Evolutionary conservation across 1,140 invertebrate species (phyloP).

Genomic region (Mylabris phalerata): DNA sequence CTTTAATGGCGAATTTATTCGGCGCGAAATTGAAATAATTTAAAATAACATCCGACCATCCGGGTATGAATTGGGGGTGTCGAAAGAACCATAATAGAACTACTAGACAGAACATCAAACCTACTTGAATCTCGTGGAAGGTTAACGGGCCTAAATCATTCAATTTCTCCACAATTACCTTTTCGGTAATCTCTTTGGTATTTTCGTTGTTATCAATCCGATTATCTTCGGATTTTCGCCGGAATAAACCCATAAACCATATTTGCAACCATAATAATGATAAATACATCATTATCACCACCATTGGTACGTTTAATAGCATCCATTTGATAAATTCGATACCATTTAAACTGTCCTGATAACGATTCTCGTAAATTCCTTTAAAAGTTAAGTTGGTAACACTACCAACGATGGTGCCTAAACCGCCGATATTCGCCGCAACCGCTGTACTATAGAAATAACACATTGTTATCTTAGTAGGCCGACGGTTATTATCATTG

Average conservation of each 20-base stretch:
- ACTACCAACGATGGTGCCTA: slow-evolving; percentile 80
- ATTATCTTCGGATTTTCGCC: slow-evolving; percentile 39
- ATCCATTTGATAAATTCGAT: slow-evolving; percentile 71
- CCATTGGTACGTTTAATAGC: slow-evolving; percentile 57
- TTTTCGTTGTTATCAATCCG: slow-evolving; percentile 33
- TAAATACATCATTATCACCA: slow-evolving; percentile 64
- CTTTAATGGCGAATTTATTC: slow-evolving; percentile 43
- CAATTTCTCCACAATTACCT: slow-evolving; percentile 66
- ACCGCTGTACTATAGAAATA: slow-evolving; percentile 75
- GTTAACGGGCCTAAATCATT: slow-evolving; percentile 68
- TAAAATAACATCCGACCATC: slow-evolving; percentile 65
- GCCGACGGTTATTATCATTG: slow-evolving; percentile 31
- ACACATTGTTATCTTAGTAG: slow-evolving; percentile 59
- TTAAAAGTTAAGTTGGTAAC: slow-evolving; percentile 84
- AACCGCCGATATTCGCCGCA: slow-evolving; percentile 74
- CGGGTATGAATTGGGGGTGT: slow-evolving; percentile 72
- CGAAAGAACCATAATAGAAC: slow-evolving; percentile 85
- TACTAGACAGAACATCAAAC: slow-evolving; percentile 68
- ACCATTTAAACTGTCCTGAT: slow-evolving; percentile 44
- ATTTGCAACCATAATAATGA: slow-evolving; percentile 68
- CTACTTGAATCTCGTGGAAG: slow-evolving; percentile 73
- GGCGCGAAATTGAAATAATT: neutral
- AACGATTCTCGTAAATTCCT: slow-evolving; percentile 35
- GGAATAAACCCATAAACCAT: slow-evolving; percentile 67
- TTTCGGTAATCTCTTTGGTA: slow-evolving; percentile 54